phyloP scores from a whole-genome alignment of 2,113 vertebrate genomes.

The Ammospiza nelsoni region DNA sequence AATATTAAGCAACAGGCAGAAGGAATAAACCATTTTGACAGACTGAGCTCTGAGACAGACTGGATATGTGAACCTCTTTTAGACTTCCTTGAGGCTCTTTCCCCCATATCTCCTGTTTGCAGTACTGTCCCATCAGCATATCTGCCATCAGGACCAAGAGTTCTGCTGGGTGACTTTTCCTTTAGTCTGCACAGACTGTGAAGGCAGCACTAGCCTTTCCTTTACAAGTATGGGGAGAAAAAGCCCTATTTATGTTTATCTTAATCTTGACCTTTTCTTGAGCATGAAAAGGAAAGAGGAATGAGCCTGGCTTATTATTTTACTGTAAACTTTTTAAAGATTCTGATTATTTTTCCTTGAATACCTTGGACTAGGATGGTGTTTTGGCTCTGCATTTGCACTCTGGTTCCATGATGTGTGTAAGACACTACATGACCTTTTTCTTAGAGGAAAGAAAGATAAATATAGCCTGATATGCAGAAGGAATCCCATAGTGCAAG shows the following conservation, averaged over 20 bases:
- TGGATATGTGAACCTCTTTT: neutral
- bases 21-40: neutral
- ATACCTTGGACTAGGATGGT: neutral
- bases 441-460: slow-evolving; percentile 7
- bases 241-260: neutral
- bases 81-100: neutral
- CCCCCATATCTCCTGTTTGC: neutral
- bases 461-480: neutral
- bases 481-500: neutral
- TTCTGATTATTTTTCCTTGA: slow-evolving; percentile 10
- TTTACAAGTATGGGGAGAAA: neutral
- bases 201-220: neutral
- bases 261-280: neutral
- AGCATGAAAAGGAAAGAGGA: neutral
- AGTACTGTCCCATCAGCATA: neutral
- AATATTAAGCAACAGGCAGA: neutral
- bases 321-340: neutral
- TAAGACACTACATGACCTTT: neutral
- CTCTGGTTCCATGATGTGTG: neutral
- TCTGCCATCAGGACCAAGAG: neutral
- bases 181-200: neutral
- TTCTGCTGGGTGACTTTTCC: neutral
- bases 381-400: neutral
- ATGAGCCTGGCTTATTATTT: neutral
- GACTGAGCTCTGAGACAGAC: neutral